Evolutionary conservation across 2,113 vertebrate genomes (phyloP).

Genomic region (Mormyrus lacerda): DNA sequence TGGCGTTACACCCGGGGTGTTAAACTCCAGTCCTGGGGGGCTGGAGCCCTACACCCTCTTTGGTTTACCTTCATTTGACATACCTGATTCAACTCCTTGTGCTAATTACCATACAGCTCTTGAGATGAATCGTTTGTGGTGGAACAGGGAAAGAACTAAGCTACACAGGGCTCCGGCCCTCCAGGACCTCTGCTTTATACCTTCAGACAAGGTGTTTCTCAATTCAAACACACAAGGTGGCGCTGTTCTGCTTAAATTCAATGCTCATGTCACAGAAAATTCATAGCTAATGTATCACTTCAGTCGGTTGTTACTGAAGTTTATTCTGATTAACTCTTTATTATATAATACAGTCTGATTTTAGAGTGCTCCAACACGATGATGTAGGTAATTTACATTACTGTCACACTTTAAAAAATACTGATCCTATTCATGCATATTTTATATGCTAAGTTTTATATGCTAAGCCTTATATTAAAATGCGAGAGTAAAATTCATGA

Average conservation of each 20-base stretch:
- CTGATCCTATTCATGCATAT: background rate
- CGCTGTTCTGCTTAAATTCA: background rate
- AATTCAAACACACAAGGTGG: slow-evolving; percentile 12
- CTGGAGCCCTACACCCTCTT: no score
- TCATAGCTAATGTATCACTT: background rate
- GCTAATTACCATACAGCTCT: no score
- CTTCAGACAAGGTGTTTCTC: no score
- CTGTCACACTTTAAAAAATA: background rate
- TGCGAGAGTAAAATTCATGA: background rate
- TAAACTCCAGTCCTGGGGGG: no score
- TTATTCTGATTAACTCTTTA: background rate
- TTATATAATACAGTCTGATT: background rate
- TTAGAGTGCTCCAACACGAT: background rate
- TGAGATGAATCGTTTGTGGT: no score
- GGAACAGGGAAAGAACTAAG: no score
- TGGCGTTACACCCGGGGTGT: background rate
- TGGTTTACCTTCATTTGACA: no score
- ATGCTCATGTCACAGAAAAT: background rate
- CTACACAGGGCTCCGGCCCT: no score
- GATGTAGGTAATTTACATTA: background rate
- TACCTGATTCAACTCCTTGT: no score
- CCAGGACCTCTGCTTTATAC: background rate
- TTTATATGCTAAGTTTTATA: background rate
- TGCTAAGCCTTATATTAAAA: slow-evolving; percentile 1
- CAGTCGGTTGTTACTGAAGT: background rate